These are phyloP conservation scores for Punctoribates punctum DNA, from an alignment of 2,888 invertebrate species.

Conservation along the genomic window DNA sequence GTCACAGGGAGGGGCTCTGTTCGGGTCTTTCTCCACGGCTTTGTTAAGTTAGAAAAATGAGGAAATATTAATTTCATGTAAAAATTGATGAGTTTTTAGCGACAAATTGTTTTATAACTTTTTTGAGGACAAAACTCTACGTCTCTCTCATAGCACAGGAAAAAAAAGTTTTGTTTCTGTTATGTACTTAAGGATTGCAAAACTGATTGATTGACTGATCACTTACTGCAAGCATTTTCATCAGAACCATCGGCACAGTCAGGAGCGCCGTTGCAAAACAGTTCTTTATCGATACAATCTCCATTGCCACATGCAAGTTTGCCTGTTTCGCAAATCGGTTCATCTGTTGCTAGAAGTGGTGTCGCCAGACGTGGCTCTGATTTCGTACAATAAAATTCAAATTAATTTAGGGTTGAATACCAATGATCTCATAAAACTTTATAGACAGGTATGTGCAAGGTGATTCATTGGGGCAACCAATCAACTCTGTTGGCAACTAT, in stretches of 20 bases:
- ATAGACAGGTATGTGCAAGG: background rate
- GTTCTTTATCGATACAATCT: constrained; percentile 82
- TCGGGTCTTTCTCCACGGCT: constrained; percentile 52
- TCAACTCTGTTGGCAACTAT: too few relatives aligned
- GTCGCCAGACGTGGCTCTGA: constrained; percentile 82
- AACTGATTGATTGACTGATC: background rate
- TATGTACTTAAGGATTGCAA: background rate
- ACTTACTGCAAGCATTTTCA: constrained; percentile 92
- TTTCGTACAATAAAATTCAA: background rate
- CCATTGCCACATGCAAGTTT: constrained; percentile 87
- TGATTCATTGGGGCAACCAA: too few relatives aligned
- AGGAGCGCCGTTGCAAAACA: constrained; percentile 87
- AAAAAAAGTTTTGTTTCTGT: background rate
- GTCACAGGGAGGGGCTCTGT: constrained; percentile 52
- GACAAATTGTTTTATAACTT: background rate
- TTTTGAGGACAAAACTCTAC: background rate
- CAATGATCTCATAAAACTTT: background rate
- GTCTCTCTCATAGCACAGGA: too few relatives aligned
- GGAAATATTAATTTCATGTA: background rate
- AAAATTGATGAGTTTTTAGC: background rate
- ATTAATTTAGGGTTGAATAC: background rate
- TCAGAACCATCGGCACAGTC: constrained; percentile 93
- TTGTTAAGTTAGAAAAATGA: background rate
- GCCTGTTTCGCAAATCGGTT: constrained; percentile 83
- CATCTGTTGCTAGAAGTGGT: constrained; percentile 86